Evolutionary conservation across 2,888 invertebrate genomes (phyloP), one percentile per base, ranked within the genome.

Genomic region (Seira musarum): DNA sequence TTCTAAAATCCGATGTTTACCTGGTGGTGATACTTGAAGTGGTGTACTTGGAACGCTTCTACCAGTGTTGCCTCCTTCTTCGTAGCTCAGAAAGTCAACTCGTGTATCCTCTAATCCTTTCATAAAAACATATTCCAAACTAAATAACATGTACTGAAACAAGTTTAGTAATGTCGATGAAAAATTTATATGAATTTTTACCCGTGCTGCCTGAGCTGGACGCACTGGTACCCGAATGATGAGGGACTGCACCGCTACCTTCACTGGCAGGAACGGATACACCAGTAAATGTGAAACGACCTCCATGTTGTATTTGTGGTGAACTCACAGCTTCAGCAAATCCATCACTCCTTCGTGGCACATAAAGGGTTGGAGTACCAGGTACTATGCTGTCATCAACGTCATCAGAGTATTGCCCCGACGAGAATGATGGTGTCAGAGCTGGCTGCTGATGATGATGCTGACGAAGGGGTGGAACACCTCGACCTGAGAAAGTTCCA

Each of bases 281-380:
- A 1, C 65, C 67, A 46, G 75, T 78, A 87, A 93, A 93, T 19
- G 91, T 92, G 87, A 93, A 94, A 84, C 93, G 90, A 0, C 92
- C 91, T 19, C 83, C 82, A 63, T 72, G 77, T 40, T 76, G 80
- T 30, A 94, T 93, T 89, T 94, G 93, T 3, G 97, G 97, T 0
- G 97, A 97, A 88, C 96, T 96, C 49, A 97, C 95, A 63, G 96
- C 96, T 88, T 96, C 96, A 53, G 96, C 95, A 90, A 96, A 96
- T 72, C 95, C 96, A 88, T 96, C 96, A 81, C 92, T 93, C 81
- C 96, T 91, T 80, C 95, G 90, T 2, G 96, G 95, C 63, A 94
- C 93, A 88, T 94, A 95, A 25, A 96, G 90, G 2, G 96, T 95
- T 19, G 97, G 96, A 13, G 96, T 96, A 78, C 96, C 94, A 17